Percentiles rank a stretch among this genome's conserved stretches.
phyloP scores from a whole-genome alignment of 2,888 invertebrate species.

The Dromius quadrimaculatus region DNA sequence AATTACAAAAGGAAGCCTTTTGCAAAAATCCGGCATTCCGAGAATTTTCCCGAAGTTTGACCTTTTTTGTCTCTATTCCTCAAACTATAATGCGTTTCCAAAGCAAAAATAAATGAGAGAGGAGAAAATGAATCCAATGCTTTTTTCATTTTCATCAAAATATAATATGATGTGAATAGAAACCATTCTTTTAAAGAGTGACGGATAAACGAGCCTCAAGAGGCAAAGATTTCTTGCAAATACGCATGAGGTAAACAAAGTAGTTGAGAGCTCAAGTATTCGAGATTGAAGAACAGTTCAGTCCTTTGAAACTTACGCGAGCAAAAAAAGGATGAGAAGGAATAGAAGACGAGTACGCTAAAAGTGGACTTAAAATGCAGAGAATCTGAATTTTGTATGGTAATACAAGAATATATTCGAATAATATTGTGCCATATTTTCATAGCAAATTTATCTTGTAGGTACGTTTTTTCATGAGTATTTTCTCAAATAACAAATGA shows the following conservation, averaged over 20 bases:
- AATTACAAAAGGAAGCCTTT: too few relatives aligned
- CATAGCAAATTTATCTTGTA: not conserved
- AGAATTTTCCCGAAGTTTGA: too few relatives aligned
- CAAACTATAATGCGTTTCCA: too few relatives aligned
- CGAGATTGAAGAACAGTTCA: not conserved
- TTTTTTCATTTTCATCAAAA: too few relatives aligned
- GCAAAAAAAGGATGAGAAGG: not conserved
- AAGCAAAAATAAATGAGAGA: too few relatives aligned
- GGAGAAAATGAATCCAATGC: too few relatives aligned
- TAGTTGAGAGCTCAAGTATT: not conserved
- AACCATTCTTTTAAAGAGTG: slow-evolving; percentile 5
- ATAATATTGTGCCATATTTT: not conserved
- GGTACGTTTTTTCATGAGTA: too few relatives aligned
- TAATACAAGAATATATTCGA: not conserved
- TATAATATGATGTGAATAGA: not conserved
- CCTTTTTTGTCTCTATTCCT: too few relatives aligned
- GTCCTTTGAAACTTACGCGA: not conserved
- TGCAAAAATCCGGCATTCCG: too few relatives aligned
- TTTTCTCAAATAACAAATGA: too few relatives aligned
- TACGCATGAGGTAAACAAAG: not conserved
- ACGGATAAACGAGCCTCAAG: not conserved
- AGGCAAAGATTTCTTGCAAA: not conserved
- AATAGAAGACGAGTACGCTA: not conserved
- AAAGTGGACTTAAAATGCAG: too few relatives aligned
- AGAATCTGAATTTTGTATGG: not conserved